Percentiles rank a stretch among this genome's conserved stretches.
Evolutionary conservation across 2,797 vertebrate genomes (phyloP).

Genomic region (Tenualosa thibaudeaui): DNA sequence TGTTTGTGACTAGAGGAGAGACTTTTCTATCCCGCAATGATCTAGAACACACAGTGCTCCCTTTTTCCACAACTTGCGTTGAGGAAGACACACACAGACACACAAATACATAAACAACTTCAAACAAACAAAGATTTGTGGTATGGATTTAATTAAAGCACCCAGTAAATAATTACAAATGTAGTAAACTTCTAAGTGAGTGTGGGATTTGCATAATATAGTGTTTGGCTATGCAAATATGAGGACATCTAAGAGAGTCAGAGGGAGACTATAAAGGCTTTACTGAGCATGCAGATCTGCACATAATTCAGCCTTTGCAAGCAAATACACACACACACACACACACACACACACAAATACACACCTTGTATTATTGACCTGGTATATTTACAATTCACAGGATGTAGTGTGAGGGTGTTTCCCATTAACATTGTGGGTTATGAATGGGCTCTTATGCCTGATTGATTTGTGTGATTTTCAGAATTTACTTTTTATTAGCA

Average conservation of each 20-base stretch:
- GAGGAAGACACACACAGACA: conserved; percentile 21
- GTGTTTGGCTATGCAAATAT: conserved; percentile 64
- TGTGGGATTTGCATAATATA: conserved; percentile 68
- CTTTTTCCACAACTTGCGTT: background rate
- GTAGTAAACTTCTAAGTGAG: conserved; percentile 67
- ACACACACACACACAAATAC: background rate
- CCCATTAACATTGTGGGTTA: no score
- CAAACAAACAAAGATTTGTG: conserved; percentile 60
- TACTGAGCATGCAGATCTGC: background rate
- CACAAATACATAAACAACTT: conserved; percentile 44
- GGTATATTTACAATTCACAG: no score
- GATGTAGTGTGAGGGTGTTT: no score
- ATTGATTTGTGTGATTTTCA: no score
- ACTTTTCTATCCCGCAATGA: conserved; percentile 52
- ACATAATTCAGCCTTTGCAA: conserved; percentile 29
- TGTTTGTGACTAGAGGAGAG: conserved; percentile 25
- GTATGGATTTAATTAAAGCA: conserved; percentile 65
- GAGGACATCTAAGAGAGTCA: conserved; percentile 56
- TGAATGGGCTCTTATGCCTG: no score
- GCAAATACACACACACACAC: conserved; percentile 23
- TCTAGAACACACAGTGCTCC: conserved; percentile 58
- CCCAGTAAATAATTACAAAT: conserved; percentile 67
- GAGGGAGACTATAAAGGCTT: conserved; percentile 1
- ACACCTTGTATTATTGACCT: background rate
- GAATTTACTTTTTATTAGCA: no score